Evolutionary conservation across 1,140 invertebrate genomes (phyloP).

Genomic region (Lepidurus arcticus): DNA sequence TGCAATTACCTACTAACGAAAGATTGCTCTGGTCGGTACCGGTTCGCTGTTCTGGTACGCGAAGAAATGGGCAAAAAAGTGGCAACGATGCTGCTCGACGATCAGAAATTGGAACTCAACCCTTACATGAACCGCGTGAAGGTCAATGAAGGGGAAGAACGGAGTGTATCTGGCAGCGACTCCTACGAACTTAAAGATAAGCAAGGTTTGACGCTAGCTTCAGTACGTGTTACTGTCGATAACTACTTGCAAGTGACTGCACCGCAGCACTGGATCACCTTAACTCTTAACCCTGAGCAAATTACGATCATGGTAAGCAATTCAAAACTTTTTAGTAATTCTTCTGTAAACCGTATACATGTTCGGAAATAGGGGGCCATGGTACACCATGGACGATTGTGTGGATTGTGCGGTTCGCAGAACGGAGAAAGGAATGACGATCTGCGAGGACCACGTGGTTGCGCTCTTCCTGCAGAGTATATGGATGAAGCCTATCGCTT

Average conservation of each 20-base stretch:
- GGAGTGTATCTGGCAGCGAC: neutral
- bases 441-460: conserved; percentile 32
- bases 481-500: conserved; percentile 33
- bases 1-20: conserved; percentile 37
- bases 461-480: conserved; percentile 26
- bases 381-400: conserved; percentile 33
- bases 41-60: conserved; percentile 35
- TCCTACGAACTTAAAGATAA: conserved; percentile 24
- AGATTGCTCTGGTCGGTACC: conserved; percentile 37
- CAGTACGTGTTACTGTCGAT: conserved; percentile 26
- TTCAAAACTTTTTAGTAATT: neutral
- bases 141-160: conserved; percentile 32
- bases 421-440: conserved; percentile 34
- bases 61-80: conserved; percentile 32
- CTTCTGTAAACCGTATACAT: neutral
- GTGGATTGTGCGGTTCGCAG: conserved; percentile 35
- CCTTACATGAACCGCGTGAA: conserved; percentile 24
- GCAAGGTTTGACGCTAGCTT: conserved; percentile 22
- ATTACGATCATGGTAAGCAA: conserved; percentile 12
- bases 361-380: conserved; percentile 11
- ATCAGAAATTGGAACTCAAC: conserved; percentile 34
- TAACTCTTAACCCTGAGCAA: conserved; percentile 24
- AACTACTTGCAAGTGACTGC: conserved; percentile 29
- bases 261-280: conserved; percentile 26
- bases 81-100: conserved; percentile 30